Base-by-base conservation (phyloP, 2,888 invertebrate species). In the Entomobrya multifasciata region DNA sequence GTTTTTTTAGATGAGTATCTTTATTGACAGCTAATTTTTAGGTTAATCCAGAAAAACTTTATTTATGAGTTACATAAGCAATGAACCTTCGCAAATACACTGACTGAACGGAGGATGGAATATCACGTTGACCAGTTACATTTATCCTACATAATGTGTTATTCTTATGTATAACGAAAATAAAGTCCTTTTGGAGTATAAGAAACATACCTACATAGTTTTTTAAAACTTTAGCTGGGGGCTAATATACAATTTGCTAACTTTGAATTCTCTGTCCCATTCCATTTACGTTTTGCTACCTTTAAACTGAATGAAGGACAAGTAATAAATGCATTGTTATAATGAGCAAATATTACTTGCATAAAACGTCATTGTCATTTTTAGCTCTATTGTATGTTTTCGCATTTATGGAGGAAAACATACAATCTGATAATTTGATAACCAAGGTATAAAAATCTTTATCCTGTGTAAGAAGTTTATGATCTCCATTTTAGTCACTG, bases 401-500 rank as follows among this genome's bases (percentile, higher is more conserved):
- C n/a, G n/a, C n/a, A n/a, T n/a, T n/a, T n/a, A n/a, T n/a, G n/a
- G n/a, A n/a, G n/a, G n/a, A n/a, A 65, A 27, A 49, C 11, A 62
- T 13, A 30, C 41, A 10, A 65, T 6, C 65, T 62, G n/a, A 57
- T 44, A 44, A 47, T 25, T 27, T 22, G 49, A 49, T 72, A 72
- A 27, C n/a, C n/a, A n/a, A n/a, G n/a, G n/a, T 49, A n/a, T 41
- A 65, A 65, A 67, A 27, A 49, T 52, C 30, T 72, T 15, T 5
- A 22, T 67, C 41, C 30, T 52, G 27, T 49, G 36, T 72, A 15
- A 15, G 52, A 27, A 72, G 72, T 72, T 72, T 27, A 49, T 72
- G 49, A 72, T 20, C 27, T 27, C 72, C 49, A 72, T 72, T n/a
- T n/a, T 72, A 72, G 72, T 72, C 72, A 72, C 72, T 49, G 52